Base-by-base conservation (phyloP, 2,888 invertebrate species). In the Panzeria rudis region DNA sequence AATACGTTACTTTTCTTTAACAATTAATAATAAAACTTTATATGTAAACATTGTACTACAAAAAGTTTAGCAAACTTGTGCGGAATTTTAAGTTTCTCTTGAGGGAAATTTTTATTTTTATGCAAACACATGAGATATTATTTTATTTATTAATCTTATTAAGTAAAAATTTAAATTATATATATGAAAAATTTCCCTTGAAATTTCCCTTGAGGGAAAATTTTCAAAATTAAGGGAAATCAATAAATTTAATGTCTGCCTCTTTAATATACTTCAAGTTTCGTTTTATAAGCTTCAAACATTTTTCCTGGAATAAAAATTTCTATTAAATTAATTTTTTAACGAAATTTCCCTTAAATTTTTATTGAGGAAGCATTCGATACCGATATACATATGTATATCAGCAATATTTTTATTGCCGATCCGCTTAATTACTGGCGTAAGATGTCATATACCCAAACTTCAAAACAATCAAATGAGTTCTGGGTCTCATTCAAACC, bases 1-100 rank as follows among this genome's bases (percentile, higher is more conserved):
- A 75, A 76, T 85, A 82, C 85, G 85, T 85, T 85, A 85, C 85
- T 82, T 85, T 85, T 85, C 66, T 41, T 13, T 15, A 29, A 50
- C 52, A 54, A 75, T 41, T 66, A 47, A 25, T 15, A 76, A 76
- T 38, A 41, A 72, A 59, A 69, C 15, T 32, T 29, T 32, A 38
- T 69, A 41, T 11, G n/a, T 17, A 25, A 23, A 38, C 41, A 17
- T 69, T 44, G 4, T 77, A 15, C 44, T 35, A 56, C 29, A n/a
- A 66, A 50, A 11, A 11, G 17, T 38, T 25, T 44, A 54, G 44
- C 47, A 44, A 71, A 50, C 38, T 68, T 7, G 9, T 4, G 54
- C 13, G 6, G 15, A 25, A 3, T 25, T 54, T 17, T 59, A 47
- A 20, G 47, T 20, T 41, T 44, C 13, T 15, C 54, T 41, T n/a